phyloP scores from a whole-genome alignment of 2,888 invertebrate genomes.

The Polyommatus icarus region DNA sequence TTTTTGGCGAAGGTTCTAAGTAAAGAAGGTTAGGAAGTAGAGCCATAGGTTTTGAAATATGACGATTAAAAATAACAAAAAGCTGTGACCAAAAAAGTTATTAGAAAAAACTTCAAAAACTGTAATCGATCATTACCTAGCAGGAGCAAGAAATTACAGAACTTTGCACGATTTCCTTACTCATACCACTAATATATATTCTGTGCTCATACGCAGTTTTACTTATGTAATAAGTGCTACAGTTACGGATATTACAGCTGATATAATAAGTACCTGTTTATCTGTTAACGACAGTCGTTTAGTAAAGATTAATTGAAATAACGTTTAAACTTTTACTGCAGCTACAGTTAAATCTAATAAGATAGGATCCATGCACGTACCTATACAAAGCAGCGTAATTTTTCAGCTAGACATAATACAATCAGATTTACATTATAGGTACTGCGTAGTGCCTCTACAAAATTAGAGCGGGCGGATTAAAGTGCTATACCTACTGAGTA shows the following conservation, averaged over 20 bases:
- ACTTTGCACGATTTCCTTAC: not conserved
- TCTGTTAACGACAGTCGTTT: conserved; percentile 6
- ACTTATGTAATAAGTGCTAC: conserved; percentile 15
- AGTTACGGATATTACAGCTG: not conserved
- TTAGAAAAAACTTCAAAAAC: not conserved
- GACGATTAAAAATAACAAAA: not conserved
- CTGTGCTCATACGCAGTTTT: not conserved
- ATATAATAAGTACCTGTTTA: not conserved
- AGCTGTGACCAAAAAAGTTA: not conserved
- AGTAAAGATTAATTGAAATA: not conserved
- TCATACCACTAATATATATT: too few relatives aligned
- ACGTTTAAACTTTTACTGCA: not conserved
- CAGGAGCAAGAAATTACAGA: conserved; percentile 3
- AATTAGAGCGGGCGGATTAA: not conserved
- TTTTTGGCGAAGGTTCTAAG: not conserved
- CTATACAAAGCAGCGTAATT: not conserved
- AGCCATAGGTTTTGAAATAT: not conserved
- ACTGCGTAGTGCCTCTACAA: not conserved
- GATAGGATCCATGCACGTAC: not conserved
- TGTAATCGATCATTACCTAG: not conserved
- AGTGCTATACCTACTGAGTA: too few relatives aligned
- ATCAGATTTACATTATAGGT: too few relatives aligned
- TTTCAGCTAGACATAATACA: too few relatives aligned
- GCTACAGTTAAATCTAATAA: not conserved
- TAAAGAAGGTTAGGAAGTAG: not conserved